Percentiles rank a stretch among this genome's conserved stretches.
Evolutionary conservation across 2,888 invertebrate species (phyloP).

Genomic region (Synergus umbraculus): DNA sequence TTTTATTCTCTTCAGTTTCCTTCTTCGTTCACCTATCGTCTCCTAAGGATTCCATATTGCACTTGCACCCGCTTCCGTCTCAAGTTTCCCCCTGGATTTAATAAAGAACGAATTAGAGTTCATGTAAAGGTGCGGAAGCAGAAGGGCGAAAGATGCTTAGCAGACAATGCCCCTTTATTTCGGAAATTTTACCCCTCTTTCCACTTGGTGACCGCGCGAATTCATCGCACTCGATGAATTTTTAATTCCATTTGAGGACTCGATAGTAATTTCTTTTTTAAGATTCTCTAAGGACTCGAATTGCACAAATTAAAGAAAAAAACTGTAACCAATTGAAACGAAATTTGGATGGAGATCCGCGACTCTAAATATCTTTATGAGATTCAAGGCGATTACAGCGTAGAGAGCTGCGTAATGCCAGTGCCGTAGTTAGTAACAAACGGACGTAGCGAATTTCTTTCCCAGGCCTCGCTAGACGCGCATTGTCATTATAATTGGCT

Average conservation of each 20-base stretch:
- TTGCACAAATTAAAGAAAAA: too few relatives aligned
- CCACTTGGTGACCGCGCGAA: conserved; percentile 33
- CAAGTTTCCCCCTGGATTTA: conserved; percentile 62
- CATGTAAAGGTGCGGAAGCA: conserved; percentile 56
- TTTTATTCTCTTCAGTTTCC: conserved; percentile 45
- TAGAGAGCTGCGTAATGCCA: conserved; percentile 65
- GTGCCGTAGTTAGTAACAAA: conserved; percentile 65
- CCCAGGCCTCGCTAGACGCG: conserved; percentile 70
- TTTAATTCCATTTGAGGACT: neutral
- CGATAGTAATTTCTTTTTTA: neutral
- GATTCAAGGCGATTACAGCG: conserved; percentile 58
- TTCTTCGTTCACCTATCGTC: conserved; percentile 52
- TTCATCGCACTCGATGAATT: conserved; percentile 13
- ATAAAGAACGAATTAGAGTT: conserved; percentile 59
- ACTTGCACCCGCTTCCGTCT: conserved; percentile 70
- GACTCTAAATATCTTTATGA: conserved; percentile 14
- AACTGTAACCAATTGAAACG: neutral
- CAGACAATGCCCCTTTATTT: conserved; percentile 57
- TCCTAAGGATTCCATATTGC: conserved; percentile 55
- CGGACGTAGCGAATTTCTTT: conserved; percentile 73
- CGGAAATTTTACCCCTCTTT: conserved; percentile 47
- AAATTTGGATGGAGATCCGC: conserved; percentile 1
- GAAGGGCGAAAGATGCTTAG: conserved; percentile 63
- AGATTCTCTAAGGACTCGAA: neutral
- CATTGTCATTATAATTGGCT: conserved; percentile 77